phyloP scores from a whole-genome alignment of 1,140 invertebrate species.

The Luehdorfia chinensis region DNA sequence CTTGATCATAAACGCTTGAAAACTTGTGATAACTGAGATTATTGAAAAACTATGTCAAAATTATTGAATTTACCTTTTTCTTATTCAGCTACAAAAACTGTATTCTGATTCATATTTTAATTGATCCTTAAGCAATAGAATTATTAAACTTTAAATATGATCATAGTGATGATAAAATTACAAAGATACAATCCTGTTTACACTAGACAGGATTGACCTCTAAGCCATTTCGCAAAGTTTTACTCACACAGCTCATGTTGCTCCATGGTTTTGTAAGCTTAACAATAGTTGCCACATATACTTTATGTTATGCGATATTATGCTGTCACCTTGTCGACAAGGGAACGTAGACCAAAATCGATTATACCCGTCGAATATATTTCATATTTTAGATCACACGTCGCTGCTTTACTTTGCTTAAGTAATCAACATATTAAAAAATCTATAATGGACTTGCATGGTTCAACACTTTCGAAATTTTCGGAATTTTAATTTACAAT shows the following conservation, averaged over 20 bases:
- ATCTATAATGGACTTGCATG: too few relatives aligned
- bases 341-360: not conserved
- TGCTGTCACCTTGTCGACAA: slow-evolving; percentile 8
- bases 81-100: too few relatives aligned
- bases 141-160: not conserved
- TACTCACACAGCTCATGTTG: slow-evolving; percentile 29
- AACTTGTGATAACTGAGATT: too few relatives aligned
- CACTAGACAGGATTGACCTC: slow-evolving; percentile 17
- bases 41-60: too few relatives aligned
- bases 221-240: slow-evolving; percentile 16
- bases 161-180: slow-evolving; percentile 2
- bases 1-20: too few relatives aligned
- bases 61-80: too few relatives aligned
- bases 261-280: slow-evolving; percentile 26
- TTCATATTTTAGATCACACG: not conserved
- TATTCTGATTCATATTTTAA: too few relatives aligned
- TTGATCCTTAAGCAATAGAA: too few relatives aligned
- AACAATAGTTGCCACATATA: slow-evolving; percentile 13
- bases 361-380: not conserved
- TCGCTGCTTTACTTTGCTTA: too few relatives aligned
- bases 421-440: too few relatives aligned
- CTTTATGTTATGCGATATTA: slow-evolving; percentile 7
- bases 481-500: too few relatives aligned
- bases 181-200: slow-evolving; percentile 13
- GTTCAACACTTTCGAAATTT: too few relatives aligned